Conservation (phyloP, 2,797 vertebrate species). For the Cygnus olor region DNA sequence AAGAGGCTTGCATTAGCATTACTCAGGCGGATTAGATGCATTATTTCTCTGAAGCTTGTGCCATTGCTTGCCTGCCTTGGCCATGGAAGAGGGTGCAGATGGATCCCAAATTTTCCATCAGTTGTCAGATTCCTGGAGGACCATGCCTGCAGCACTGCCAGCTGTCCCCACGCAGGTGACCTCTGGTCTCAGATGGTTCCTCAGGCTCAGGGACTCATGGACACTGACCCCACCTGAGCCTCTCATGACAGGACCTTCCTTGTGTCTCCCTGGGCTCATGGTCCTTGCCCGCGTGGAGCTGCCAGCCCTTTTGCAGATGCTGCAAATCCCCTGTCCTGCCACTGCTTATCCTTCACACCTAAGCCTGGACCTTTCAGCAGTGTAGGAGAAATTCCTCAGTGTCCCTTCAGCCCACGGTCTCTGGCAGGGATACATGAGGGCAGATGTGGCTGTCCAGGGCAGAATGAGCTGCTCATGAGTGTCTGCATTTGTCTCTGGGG, state of each 20-base stretch:
- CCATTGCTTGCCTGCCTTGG: slow-evolving; percentile 61
- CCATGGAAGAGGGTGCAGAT: slow-evolving; percentile 23
- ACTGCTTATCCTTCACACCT: neutral
- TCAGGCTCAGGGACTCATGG: neutral
- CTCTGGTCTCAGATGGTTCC: neutral
- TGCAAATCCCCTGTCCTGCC: neutral
- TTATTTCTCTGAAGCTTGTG: slow-evolving; percentile 48
- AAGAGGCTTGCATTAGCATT: slow-evolving; percentile 77
- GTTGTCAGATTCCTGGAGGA: slow-evolving; percentile 16
- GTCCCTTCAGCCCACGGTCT: neutral
- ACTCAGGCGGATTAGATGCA: slow-evolving; percentile 73
- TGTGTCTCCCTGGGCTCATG: fast-evolving
- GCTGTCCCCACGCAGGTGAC: slow-evolving; percentile 1
- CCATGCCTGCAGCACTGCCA: neutral
- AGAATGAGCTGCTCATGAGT: neutral
- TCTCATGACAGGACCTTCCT: neutral
- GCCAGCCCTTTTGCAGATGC: neutral
- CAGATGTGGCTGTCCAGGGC: neutral
- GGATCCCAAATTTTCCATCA: slow-evolving; percentile 40
- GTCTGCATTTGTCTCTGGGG: fast-evolving
- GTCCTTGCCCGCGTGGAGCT: neutral
- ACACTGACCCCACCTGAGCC: neutral
- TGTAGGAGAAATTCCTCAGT: neutral
- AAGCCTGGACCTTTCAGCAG: neutral
- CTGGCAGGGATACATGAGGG: fast-evolving